Conservation (phyloP, 2,113 vertebrate species). For the Clarias magur region DNA sequence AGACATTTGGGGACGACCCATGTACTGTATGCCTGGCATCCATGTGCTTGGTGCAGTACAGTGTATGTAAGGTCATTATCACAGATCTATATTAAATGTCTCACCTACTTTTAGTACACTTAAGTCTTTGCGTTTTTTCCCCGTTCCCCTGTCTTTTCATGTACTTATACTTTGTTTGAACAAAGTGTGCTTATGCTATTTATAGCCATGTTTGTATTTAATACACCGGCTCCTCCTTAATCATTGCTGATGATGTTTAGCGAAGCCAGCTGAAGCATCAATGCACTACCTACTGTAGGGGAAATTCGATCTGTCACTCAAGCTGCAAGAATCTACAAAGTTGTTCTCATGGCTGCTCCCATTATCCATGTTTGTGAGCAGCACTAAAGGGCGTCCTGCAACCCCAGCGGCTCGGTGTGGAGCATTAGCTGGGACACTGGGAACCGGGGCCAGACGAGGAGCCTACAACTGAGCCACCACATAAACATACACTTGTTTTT, state of each 20-base stretch:
- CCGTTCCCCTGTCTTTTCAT: background rate
- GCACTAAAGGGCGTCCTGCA: too few species aligned
- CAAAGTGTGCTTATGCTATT: background rate
- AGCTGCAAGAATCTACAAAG: background rate
- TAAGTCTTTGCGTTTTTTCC: background rate
- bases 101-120: background rate
- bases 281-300: background rate
- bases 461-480: too few species aligned
- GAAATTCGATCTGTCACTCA: background rate
- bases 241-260: background rate
- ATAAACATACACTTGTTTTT: too few species aligned
- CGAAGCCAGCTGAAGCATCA: background rate
- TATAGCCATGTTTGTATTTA: background rate
- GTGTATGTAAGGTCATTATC: background rate
- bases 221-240: background rate
- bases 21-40: background rate
- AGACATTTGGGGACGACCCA: background rate
- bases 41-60: background rate
- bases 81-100: background rate
- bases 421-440: too few species aligned
- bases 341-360: too few species aligned
- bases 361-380: too few species aligned
- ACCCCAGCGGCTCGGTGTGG: too few species aligned
- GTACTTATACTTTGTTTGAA: background rate
- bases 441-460: too few species aligned